Evolutionary conservation across 2,113 vertebrate genomes (phyloP), one percentile per base, ranked within the genome.

Genomic region (Microcebus lehilahytsara): DNA sequence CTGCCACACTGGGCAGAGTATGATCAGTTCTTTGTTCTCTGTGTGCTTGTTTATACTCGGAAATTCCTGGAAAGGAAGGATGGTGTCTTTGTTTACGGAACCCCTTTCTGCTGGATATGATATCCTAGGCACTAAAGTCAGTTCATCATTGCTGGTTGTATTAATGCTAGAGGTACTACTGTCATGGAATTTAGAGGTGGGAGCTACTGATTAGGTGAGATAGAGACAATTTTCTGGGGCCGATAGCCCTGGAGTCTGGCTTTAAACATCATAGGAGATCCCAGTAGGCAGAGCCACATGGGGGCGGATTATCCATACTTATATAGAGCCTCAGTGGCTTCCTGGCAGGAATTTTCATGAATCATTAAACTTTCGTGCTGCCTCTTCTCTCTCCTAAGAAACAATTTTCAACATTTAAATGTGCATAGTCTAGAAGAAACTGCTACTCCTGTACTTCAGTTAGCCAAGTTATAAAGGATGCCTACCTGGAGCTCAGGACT

Each of bases 331-430:
- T 93, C 87, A 90, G 46, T 4, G 5, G 22, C 90, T 90, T 81
- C 64, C 89, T 69, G 32, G 87, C 32, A 93, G 75, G 19, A 92
- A 83, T 66, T 87, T 96, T 88, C 46, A 78, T 42, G 91, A 79
- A 20, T 92, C 89, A 72, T 85, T 96, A 78, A 79, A 72, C 13
- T 92, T 84, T 77, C 16, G 2, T 64, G 32, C 19, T 66, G 53
- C 27, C 58, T 91, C 11, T 89, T 67, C 37, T 84, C 80, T 93
- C 91, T 93, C 85, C 75, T 37, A 95, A 93, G 92, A 97, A 97
- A 90, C 49, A 85, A 1, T 49, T 67, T 64, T 56, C 53, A 32
- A 78, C 85, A 90, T n/a, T 13, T n/a, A 34, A 62, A 67, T 37
- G 1, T 78, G 11, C 46, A 37, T 62, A 17, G 77, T 58, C 25